Base-by-base conservation (phyloP, 2,113 vertebrate genomes). In the Atrichornis clamosus region DNA sequence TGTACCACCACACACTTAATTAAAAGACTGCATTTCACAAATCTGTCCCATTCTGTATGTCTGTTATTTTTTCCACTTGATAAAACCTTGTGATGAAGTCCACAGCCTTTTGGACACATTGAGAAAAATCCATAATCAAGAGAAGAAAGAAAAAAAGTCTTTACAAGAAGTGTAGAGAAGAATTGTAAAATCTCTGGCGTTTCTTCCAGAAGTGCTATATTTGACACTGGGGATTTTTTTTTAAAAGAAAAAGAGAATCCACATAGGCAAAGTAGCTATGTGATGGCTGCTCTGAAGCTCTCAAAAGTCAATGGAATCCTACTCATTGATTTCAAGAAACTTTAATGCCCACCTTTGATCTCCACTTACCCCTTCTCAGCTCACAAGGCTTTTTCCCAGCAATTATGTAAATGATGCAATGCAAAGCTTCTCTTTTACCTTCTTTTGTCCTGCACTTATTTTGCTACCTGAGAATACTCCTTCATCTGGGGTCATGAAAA, bases 391-490 rank as follows among this genome's bases (percentile, higher is more conserved):
- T 90, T 94, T 95, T 92, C 60, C 89, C 81, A 93, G 59, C 55
- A 85, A 3, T 87, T 53, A 93, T 92, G 90, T 90, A 96, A 97
- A 96, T 95, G 95, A 96, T 87, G 86, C 60, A 72, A 65, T 84
- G 50, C 76, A 89, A 95, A 97, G 41, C 58, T 60, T 15, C 30
- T 93, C 24, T 93, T 73, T 93, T 87, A 94, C 95, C 77, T 97
- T 96, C 68, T 55, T 94, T 90, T 88, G 91, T 84, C 94, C 84
- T 97, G 87, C 62, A 84, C 53, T 97, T 95, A 76, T 91, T 97
- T 95, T 90, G 30, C 81, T 83, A 90, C 74, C 84, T 87, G 96
- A 77, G 46, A 91, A 73, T 53, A 82, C 41, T 87, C 78, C 79
- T 95, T 94, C 88, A 55, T 72, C 49, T 67, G 39, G 7, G 85